Base-by-base conservation (phyloP, 2,113 vertebrate species). In the Cygnus atratus region DNA sequence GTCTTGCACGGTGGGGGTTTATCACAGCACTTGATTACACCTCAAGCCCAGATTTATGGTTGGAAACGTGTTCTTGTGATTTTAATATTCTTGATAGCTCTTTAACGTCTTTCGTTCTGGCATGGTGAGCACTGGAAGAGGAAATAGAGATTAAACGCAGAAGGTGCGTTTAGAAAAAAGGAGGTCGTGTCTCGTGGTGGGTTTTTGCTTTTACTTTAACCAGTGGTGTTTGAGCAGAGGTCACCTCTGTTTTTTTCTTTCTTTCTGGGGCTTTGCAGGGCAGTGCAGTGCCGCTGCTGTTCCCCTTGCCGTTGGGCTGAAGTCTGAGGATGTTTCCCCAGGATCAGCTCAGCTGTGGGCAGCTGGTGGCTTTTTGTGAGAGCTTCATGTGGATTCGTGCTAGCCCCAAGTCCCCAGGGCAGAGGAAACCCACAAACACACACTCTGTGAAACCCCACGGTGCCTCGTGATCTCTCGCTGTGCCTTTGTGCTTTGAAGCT, bases 71-170 rank as follows among this genome's bases (percentile, higher is more conserved):
- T 52, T 29, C 59, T 50, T 57, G 59, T 59, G 87, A 63, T 90
- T 92, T 91, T 62, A 80, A 59, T 86, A 11, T 41, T 93, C 50
- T 63, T 83, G 44, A 71, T 63, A n/a, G n/a, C 68, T 80, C 67
- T 62, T 87, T 48, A 17, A 61, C 62, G 75, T 57, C 77, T 87
- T 73, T 91, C 22, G 33, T 76, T 78, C 54, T 65, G 77, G 31
- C 6, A 0, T 13, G 39, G 57, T 2, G 8, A 89, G 74, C 2
- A 0, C 57, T 79, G 72, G 75, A 70, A 71, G 73, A 62, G 54
- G 91, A 76, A 85, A 58, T 0, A 57, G 76, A 67, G 73, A 54
- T 73, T 14, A 85, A 76, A 68, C 73, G 77, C 66, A 71, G 68
- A 67, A 95, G 58, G 24, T 79, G 18, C 12, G 1, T 1, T 1